A percentile compares a stretch with the other conserved stretches of the same genome.
phyloP scores from a whole-genome alignment of 1,140 invertebrate species.

The Neodiprion pinetum region DNA sequence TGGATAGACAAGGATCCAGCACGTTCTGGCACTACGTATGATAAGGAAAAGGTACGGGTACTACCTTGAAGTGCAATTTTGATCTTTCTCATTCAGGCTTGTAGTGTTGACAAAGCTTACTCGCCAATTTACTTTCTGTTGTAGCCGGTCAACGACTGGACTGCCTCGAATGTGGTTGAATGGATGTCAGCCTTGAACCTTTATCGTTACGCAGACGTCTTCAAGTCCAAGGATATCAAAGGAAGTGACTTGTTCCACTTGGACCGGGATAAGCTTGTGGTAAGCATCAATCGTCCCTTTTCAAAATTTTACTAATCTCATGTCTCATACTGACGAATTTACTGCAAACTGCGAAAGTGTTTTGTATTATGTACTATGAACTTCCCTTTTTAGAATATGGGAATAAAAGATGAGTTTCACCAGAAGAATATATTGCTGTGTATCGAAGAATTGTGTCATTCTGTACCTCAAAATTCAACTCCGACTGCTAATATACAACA shows the following conservation, averaged over 20 bases:
- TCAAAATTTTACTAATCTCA: slow-evolving; percentile 12
- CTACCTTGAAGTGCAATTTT: neutral
- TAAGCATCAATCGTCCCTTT: slow-evolving; percentile 53
- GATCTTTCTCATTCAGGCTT: slow-evolving; percentile 15
- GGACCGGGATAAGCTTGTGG: slow-evolving; percentile 75
- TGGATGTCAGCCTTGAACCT: slow-evolving; percentile 80
- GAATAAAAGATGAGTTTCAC: slow-evolving; percentile 80
- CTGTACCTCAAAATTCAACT: slow-evolving; percentile 29
- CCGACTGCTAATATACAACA: slow-evolving; percentile 8
- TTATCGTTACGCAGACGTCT: slow-evolving; percentile 75
- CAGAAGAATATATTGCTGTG: slow-evolving; percentile 75
- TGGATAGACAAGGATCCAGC: slow-evolving; percentile 62
- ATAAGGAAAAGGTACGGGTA: slow-evolving; percentile 64
- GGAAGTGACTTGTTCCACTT: slow-evolving; percentile 71
- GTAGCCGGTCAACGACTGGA: slow-evolving; percentile 76
- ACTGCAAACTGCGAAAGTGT: neutral
- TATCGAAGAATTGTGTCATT: slow-evolving; percentile 72
- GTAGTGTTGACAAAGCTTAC: neutral
- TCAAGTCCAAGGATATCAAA: slow-evolving; percentile 76
- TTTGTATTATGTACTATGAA: slow-evolving; percentile 12
- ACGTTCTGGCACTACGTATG: slow-evolving; percentile 61
- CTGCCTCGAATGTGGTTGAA: slow-evolving; percentile 73
- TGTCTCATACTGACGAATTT: neutral
- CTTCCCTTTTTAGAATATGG: slow-evolving; percentile 71
- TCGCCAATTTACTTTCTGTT: slow-evolving; percentile 39